Evolutionary conservation across 2,113 vertebrate species (phyloP).

Genomic region (Lasiurus borealis): DNA sequence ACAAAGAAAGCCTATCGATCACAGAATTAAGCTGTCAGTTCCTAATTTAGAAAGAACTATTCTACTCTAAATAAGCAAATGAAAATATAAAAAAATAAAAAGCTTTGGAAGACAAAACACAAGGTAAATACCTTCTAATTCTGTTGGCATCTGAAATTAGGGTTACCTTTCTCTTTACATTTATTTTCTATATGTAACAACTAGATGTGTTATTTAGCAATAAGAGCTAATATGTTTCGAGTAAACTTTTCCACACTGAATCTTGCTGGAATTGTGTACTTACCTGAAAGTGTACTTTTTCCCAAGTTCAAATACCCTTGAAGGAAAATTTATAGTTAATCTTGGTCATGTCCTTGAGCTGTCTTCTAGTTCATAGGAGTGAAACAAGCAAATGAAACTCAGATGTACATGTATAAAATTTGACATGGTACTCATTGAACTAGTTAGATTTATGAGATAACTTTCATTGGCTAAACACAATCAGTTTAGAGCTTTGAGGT

Average conservation of each 20-base stretch:
- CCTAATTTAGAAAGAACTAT: constrained; percentile 82
- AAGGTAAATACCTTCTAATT: constrained; percentile 44
- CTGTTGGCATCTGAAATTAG: constrained; percentile 49
- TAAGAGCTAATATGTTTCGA: constrained; percentile 55
- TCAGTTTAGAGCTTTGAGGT: neutral
- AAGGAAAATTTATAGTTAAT: constrained; percentile 40
- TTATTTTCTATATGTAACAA: constrained; percentile 44
- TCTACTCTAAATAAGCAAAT: constrained; percentile 73
- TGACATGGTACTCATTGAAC: neutral
- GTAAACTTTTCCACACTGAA: constrained; percentile 39
- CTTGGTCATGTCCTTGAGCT: neutral
- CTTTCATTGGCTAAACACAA: neutral
- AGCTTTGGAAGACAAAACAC: constrained; percentile 56
- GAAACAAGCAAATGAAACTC: neutral
- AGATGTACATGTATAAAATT: neutral
- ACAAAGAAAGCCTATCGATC: constrained; percentile 84
- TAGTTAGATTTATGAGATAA: neutral
- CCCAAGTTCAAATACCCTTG: neutral
- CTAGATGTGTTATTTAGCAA: constrained; percentile 61
- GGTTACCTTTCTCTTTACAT: constrained; percentile 29
- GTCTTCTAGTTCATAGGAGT: neutral
- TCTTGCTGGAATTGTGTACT: constrained; percentile 34
- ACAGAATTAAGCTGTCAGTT: constrained; percentile 84
- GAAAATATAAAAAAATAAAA: constrained; percentile 81
- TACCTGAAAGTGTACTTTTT: constrained; percentile 45